These are phyloP conservation scores for Myxocyprinus asiaticus DNA, from an alignment of 2,113 vertebrate species.

Conservation along the genomic window DNA sequence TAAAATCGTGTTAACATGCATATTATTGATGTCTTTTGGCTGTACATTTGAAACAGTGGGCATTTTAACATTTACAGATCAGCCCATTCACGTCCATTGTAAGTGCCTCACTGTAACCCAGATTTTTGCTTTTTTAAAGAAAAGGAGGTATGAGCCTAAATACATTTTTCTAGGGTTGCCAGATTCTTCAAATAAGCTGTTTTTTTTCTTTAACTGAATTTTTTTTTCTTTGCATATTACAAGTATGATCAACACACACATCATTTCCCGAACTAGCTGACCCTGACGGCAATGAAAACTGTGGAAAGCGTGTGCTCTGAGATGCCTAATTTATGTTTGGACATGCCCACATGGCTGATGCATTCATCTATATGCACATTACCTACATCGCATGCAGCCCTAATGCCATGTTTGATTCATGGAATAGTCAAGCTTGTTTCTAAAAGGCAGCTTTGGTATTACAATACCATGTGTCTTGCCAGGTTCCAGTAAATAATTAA, in stretches of 20 bases:
- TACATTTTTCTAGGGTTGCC: too few species aligned
- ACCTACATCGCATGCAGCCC: neutral
- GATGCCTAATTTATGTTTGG: slow-evolving; percentile 44
- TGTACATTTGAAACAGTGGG: too few species aligned
- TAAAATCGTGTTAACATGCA: too few species aligned
- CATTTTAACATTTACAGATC: too few species aligned
- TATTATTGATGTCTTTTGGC: too few species aligned
- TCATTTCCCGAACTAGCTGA: slow-evolving; percentile 10
- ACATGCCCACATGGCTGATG: slow-evolving; percentile 13
- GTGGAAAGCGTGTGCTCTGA: slow-evolving; percentile 17
- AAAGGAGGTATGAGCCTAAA: too few species aligned
- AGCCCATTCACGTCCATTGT: too few species aligned
- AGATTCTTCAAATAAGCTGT: too few species aligned
- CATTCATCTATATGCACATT: slow-evolving; percentile 21
- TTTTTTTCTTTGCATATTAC: too few species aligned
- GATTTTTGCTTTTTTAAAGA: too few species aligned
- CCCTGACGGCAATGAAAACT: neutral
- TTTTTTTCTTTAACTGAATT: too few species aligned
- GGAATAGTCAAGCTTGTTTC: neutral
- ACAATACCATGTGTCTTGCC: slow-evolving; percentile 35
- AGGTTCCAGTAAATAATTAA: slow-evolving; percentile 73
- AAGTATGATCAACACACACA: neutral
- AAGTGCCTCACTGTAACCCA: too few species aligned
- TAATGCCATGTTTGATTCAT: slow-evolving; percentile 16
- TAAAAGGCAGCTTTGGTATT: slow-evolving; percentile 28